Percentiles rank a stretch among this genome's conserved stretches.
Conservation (phyloP, 2,797 vertebrate genomes). For the Pipistrellus kuhlii region DNA sequence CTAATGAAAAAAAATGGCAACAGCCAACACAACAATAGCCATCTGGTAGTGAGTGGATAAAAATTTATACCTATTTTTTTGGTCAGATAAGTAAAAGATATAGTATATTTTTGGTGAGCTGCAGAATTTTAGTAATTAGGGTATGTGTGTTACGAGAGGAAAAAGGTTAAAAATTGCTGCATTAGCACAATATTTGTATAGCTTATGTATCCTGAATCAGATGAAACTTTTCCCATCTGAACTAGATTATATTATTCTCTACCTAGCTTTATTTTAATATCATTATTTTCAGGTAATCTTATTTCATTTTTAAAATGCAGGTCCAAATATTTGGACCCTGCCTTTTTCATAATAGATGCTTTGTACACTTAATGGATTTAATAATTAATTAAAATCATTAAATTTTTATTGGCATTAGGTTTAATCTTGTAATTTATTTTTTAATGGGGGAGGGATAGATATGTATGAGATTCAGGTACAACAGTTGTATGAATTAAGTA, state of each 20-base stretch:
- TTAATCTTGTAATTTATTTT: conserved; percentile 44
- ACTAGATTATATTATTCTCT: neutral
- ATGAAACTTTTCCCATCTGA: neutral
- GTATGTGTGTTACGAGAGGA: neutral
- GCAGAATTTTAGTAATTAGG: neutral
- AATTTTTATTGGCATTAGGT: conserved; percentile 37
- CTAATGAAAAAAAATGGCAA: neutral
- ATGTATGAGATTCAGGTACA: neutral
- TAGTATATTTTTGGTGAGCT: neutral
- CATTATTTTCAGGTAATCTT: neutral
- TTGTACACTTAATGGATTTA: conserved; percentile 33
- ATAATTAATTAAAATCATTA: conserved; percentile 18
- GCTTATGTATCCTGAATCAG: neutral
- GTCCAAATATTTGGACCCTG: neutral
- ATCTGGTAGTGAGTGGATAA: neutral
- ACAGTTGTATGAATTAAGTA: conserved; percentile 62
- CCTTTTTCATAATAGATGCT: neutral
- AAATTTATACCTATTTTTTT: neutral
- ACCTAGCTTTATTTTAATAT: neutral
- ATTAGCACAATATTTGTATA: neutral
- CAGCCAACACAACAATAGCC: neutral
- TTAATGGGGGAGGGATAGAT: neutral
- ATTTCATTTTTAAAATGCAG: neutral
- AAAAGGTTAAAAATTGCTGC: neutral
- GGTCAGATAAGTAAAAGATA: neutral